Base-by-base conservation (phyloP, 2,797 vertebrate species). In the Gallirallus australis region DNA sequence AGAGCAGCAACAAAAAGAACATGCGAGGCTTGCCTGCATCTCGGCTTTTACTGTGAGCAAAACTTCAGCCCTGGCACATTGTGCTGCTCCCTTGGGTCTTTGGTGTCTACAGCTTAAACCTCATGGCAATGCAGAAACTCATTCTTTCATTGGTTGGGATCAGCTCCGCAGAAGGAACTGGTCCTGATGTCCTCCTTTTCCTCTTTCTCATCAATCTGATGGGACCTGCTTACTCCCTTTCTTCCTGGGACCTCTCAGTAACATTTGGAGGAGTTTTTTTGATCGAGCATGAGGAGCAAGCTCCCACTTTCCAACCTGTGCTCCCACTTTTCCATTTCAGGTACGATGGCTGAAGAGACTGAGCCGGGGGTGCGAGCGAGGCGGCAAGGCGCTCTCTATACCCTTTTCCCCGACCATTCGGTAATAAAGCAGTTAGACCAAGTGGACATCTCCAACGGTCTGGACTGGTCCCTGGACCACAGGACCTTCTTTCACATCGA, bases 391-490 rank as follows among this genome's bases (percentile, higher is more conserved):
- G 98, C 98, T 12, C 92, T 99, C 73, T 99, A 98, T 64, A 97
- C 98, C 12, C 97, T 99, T 59, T 93, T 96, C 47, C 89, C 98
- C 4, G 98, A 99, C 90, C 97, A 97, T 63, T 97, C 96, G 3
- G 98, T 99, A 78, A 97, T 98, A 75, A 98, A 97, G 80, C 98
- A 98, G 40, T 97, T 99, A 60, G 97, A 97, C 78, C 94, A 98
- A 92, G 90, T 99, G 95, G 98, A 98, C 96, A 98, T 99, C 87
- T 99, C 99, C 48, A 99, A 99, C 4, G 99, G 99, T 18, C 72
- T 99, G 97, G 99, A 98, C 53, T 99, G 99, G 99, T 99, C 99
- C 47, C 94, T 97, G 77, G 99, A 99, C 93, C 98, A 98, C 81
- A 98, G 81, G 66, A 98, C 97, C 14, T 98, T 99, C 93, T 99